phyloP scores from a whole-genome alignment of 2,113 vertebrate species.

The Sapayoa aenigma region DNA sequence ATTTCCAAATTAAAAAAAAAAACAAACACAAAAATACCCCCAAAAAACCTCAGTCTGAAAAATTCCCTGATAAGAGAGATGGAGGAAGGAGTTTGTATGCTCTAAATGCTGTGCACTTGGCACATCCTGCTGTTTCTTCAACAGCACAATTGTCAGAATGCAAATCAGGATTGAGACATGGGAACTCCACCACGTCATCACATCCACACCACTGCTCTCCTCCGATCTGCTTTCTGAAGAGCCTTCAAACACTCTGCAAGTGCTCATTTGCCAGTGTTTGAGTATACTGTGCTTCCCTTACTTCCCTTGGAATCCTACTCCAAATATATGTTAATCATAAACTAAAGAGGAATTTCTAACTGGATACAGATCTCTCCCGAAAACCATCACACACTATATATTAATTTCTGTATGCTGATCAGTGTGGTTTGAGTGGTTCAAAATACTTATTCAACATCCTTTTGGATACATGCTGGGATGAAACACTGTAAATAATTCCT shows the following conservation, averaged over 20 bases:
- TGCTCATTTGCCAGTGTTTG: background rate
- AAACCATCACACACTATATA: background rate
- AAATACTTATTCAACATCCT: background rate
- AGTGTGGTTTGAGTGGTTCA: background rate
- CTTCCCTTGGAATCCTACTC: constrained; percentile 5
- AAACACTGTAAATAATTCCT: background rate
- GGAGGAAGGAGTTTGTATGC: background rate
- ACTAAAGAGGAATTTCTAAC: background rate
- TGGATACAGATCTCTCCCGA: background rate
- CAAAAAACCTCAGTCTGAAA: background rate
- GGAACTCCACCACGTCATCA: background rate
- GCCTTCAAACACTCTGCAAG: background rate
- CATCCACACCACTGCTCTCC: background rate
- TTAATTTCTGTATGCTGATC: background rate
- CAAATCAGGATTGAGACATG: background rate
- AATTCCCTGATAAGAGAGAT: background rate
- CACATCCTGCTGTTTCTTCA: background rate
- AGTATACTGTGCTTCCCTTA: background rate
- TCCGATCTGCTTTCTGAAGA: constrained; percentile 7
- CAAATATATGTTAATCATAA: background rate
- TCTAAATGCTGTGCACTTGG: background rate
- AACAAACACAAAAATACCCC: background rate
- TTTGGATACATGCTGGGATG: background rate
- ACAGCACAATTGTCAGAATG: background rate
- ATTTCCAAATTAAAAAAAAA: background rate